Conservation (phyloP, 2,888 invertebrate genomes). For the Drosophila engyochracea region DNA sequence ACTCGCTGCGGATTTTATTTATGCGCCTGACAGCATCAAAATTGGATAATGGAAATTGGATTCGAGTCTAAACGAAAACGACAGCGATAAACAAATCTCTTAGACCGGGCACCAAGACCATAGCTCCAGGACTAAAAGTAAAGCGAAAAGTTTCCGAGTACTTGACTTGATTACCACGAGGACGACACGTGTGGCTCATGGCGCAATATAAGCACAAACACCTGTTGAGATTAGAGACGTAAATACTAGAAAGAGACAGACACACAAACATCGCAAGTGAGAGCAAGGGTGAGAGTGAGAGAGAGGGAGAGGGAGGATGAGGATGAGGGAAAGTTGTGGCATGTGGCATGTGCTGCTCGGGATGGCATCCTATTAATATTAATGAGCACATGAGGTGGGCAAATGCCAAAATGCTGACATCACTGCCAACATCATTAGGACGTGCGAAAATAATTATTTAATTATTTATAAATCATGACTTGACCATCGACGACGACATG, state of each 20-base stretch:
- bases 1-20: conserved; percentile 49
- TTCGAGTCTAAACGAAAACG: conserved; percentile 54
- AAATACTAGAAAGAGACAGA: neutral
- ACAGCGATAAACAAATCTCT: conserved; percentile 23
- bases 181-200: conserved; percentile 63
- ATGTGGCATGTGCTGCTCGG: conserved; percentile 35
- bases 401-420: conserved; percentile 51
- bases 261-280: neutral
- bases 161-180: conserved; percentile 70
- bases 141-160: conserved; percentile 40
- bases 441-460: conserved; percentile 80
- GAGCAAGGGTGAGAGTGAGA: neutral
- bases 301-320: too few relatives aligned
- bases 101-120: neutral
- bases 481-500: conserved; percentile 41
- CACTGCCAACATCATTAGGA: conserved; percentile 64
- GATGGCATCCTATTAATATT: conserved; percentile 69
- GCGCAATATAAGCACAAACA: conserved; percentile 46
- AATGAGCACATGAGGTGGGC: conserved; percentile 66
- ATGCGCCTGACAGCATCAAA: conserved; percentile 72
- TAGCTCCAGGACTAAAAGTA: conserved; percentile 25
- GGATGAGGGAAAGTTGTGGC: neutral
- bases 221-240: conserved; percentile 63
- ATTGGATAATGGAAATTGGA: conserved; percentile 80
- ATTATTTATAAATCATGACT: conserved; percentile 79